These are phyloP conservation scores for Tachyglossus aculeatus DNA, from an alignment of 2,797 vertebrate genomes.

Conservation along the genomic window DNA sequence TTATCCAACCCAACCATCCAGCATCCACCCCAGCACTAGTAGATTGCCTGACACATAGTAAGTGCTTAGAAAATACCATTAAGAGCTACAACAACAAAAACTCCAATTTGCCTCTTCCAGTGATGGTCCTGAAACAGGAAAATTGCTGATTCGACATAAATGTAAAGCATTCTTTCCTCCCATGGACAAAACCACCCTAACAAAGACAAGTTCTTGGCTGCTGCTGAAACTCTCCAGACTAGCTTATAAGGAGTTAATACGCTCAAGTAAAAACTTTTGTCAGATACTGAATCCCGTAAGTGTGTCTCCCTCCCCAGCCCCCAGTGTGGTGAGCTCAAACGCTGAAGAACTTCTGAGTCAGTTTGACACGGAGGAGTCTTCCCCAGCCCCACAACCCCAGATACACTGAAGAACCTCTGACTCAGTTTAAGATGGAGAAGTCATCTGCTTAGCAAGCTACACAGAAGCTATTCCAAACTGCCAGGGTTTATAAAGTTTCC, in stretches of 20 bases:
- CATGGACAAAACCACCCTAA: neutral
- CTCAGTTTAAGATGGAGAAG: constrained; percentile 19
- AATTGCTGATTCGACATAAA: constrained; percentile 13
- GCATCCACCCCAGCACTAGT: too few relatives aligned
- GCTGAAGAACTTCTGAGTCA: too few relatives aligned
- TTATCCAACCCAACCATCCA: too few relatives aligned
- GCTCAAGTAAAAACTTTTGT: constrained; percentile 19
- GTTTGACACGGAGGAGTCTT: too few relatives aligned
- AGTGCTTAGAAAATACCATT: too few relatives aligned
- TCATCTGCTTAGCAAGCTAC: constrained; percentile 13
- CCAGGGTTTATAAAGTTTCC: neutral
- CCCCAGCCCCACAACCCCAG: too few relatives aligned
- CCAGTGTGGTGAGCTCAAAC: too few relatives aligned
- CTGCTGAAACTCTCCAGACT: neutral
- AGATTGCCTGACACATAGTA: too few relatives aligned
- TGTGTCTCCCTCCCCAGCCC: constrained; percentile 10
- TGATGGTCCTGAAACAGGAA: constrained; percentile 21
- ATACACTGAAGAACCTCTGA: constrained; percentile 37
- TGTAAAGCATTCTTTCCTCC: constrained; percentile 4
- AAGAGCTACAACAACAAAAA: too few relatives aligned
- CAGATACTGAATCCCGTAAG: constrained; percentile 14
- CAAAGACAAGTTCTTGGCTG: constrained; percentile 1
- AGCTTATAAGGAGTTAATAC: neutral
- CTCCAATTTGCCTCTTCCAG: too few relatives aligned
- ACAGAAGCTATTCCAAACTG: constrained; percentile 1